These are phyloP conservation scores for Heliocidaris erythrogramma DNA, from an alignment of 35 echinoderm and acorn worm genomes.

Conservation along the genomic window DNA sequence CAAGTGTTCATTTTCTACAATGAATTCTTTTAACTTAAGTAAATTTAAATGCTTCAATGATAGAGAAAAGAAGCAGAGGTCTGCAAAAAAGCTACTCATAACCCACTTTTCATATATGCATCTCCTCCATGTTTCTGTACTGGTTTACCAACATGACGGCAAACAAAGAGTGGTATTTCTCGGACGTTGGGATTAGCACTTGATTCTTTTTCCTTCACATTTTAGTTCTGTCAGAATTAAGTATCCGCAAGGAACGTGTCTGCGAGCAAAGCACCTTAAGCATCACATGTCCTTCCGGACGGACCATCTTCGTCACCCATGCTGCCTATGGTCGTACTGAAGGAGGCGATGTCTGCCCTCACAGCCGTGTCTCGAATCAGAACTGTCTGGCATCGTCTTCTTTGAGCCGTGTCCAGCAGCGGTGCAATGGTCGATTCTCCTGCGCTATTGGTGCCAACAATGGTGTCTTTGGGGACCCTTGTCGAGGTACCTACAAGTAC, in stretches of 20 bases:
- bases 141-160: no score
- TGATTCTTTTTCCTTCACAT: no score
- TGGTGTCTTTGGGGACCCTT: background rate
- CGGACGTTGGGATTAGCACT: no score
- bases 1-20: no score
- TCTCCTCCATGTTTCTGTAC: no score
- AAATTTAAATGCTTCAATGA: no score
- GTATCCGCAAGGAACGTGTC: background rate
- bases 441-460: background rate
- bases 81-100: no score
- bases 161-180: no score
- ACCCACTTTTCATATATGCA: no score
- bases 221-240: no score
- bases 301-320: background rate
- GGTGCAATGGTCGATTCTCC: background rate
- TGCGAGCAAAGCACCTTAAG: background rate
- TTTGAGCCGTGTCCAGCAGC: background rate
- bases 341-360: background rate
- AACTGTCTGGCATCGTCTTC: background rate
- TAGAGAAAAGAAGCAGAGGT: no score
- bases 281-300: background rate
- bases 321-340: background rate
- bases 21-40: no score
- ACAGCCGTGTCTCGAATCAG: background rate
- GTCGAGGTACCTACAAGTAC: background rate